These are phyloP conservation scores for Drosophila equinoxialis DNA, from an alignment of 1,140 invertebrate genomes.

Conservation along the genomic window DNA sequence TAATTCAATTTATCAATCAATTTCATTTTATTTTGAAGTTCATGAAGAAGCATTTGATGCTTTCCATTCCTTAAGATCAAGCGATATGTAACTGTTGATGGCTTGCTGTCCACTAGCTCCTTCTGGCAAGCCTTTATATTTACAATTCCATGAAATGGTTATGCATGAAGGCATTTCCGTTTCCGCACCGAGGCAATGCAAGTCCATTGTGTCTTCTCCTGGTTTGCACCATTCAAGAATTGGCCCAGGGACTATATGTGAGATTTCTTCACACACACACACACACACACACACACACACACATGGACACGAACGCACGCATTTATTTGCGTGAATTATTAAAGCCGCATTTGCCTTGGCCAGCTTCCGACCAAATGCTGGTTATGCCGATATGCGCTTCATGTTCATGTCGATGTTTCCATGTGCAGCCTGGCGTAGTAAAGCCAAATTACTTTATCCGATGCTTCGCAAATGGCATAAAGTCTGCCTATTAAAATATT, in stretches of 20 bases:
- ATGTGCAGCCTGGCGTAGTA: constrained; percentile 56
- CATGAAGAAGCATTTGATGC: neutral
- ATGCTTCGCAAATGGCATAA: constrained; percentile 64
- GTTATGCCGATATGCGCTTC: constrained; percentile 22
- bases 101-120: neutral
- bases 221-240: constrained; percentile 29
- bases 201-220: neutral
- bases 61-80: neutral
- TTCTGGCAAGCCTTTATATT: neutral
- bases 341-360: constrained; percentile 45
- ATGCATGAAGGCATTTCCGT: constrained; percentile 68
- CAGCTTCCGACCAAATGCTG: neutral
- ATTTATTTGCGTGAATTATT: constrained; percentile 57
- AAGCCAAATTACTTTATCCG: constrained; percentile 75
- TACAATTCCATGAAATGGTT: constrained; percentile 30
- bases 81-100: neutral
- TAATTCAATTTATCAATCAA: no score
- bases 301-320: constrained; percentile 4
- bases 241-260: neutral
- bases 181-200: constrained; percentile 34
- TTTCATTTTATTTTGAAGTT: no score
- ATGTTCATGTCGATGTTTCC: constrained; percentile 36
- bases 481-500: constrained; percentile 80
- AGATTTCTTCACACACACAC: constrained; percentile 6
- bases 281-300: constrained; percentile 14